A percentile compares a stretch with the other conserved stretches of the same genome.
Evolutionary conservation across 2,888 invertebrate species (phyloP).

Genomic region (Listrodromus nycthemerus): DNA sequence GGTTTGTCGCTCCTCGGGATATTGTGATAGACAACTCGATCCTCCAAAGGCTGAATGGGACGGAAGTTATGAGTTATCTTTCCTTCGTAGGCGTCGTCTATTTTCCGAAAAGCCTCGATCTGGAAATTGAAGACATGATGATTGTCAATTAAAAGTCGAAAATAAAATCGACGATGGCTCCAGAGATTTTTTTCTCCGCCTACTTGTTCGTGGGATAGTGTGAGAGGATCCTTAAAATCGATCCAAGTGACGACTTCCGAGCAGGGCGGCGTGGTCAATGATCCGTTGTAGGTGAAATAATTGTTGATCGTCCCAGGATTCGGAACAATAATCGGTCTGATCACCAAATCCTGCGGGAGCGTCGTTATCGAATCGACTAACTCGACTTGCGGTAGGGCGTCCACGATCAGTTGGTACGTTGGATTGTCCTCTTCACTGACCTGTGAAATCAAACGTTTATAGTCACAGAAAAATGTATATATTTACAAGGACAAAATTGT

Average conservation of each 20-base stretch:
- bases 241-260: constrained; percentile 95
- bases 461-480: not conserved
- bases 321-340: constrained; percentile 85
- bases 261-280: constrained; percentile 94
- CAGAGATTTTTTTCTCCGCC: constrained; percentile 24
- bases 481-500: not conserved
- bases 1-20: constrained; percentile 78
- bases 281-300: constrained; percentile 94
- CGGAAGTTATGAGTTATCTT: constrained; percentile 92
- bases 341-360: constrained; percentile 85
- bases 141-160: constrained; percentile 7
- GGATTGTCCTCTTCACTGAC: constrained; percentile 76
- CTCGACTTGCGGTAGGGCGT: constrained; percentile 86
- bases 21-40: constrained; percentile 88
- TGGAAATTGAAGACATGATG: constrained; percentile 81
- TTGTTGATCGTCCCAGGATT: constrained; percentile 82
- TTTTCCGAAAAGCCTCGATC: constrained; percentile 90
- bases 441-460: constrained; percentile 71
- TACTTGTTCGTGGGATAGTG: constrained; percentile 89
- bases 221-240: constrained; percentile 91
- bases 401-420: constrained; percentile 84
- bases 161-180: not conserved
- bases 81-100: constrained; percentile 88
- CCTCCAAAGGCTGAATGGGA: constrained; percentile 92
- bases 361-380: constrained; percentile 85